phyloP scores from a whole-genome alignment of 2,797 vertebrate genomes.

The Microctenopoma lineatum region DNA sequence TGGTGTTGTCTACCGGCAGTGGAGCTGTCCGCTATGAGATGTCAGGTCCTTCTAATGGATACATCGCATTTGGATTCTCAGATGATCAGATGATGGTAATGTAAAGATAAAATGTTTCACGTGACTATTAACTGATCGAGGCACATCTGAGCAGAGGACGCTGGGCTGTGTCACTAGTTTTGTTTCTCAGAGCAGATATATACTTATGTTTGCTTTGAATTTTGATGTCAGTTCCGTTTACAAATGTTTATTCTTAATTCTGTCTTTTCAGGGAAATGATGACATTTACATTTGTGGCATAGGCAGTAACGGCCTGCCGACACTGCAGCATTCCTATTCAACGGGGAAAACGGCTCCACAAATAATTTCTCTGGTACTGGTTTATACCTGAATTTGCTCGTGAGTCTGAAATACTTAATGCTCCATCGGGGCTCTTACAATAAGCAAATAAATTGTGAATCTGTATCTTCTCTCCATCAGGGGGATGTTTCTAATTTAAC shows the following conservation, averaged over 20 bases:
- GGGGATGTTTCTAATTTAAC: slow-evolving; percentile 70
- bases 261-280: slow-evolving; percentile 82
- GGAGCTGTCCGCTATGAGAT: slow-evolving; percentile 72
- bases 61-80: slow-evolving; percentile 85
- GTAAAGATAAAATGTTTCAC: no score
- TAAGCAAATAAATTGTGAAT: background rate
- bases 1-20: slow-evolving; percentile 10
- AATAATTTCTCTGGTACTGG: slow-evolving; percentile 68
- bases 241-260: background rate
- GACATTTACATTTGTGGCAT: slow-evolving; percentile 83
- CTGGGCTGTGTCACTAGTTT: no score
- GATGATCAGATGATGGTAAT: slow-evolving; percentile 83
- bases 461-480: slow-evolving; percentile 56
- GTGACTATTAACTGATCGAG: no score
- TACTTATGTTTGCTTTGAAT: no score
- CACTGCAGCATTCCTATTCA: slow-evolving; percentile 76
- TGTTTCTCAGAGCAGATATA: no score
- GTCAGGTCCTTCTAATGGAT: slow-evolving; percentile 74
- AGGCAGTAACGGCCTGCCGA: slow-evolving; percentile 41
- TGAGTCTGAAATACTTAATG: background rate
- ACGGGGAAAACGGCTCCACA: slow-evolving; percentile 62
- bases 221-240: no score
- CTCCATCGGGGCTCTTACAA: background rate
- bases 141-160: no score
- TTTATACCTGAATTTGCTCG: background rate